Evolutionary conservation across 2,888 invertebrate species (phyloP).

Genomic region (Metopia argyrocephala): DNA sequence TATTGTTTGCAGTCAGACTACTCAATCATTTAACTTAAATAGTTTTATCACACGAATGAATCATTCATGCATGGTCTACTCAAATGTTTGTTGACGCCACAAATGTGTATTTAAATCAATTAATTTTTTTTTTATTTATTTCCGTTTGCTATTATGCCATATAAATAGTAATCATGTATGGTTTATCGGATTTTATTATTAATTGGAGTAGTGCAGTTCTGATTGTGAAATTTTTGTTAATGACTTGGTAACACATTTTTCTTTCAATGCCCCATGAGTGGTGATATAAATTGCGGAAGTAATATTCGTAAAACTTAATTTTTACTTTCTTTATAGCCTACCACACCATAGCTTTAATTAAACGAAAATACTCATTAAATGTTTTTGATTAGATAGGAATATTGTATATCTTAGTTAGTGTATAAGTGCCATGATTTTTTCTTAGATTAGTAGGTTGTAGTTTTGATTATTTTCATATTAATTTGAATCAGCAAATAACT

Average conservation of each 20-base stretch:
- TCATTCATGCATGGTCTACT: constrained; percentile 12
- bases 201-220: not conserved
- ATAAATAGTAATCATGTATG: too few relatives aligned
- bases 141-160: not conserved
- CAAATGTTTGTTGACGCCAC: not conserved
- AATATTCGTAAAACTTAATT: not conserved
- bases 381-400: not conserved
- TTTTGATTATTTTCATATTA: too few relatives aligned
- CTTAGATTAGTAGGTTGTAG: too few relatives aligned
- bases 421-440: too few relatives aligned
- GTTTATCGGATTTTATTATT: not conserved
- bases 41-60: constrained; percentile 30
- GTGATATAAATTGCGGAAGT: not conserved
- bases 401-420: too few relatives aligned
- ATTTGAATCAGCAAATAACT: too few relatives aligned
- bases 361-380: not conserved
- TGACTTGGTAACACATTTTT: not conserved
- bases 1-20: not conserved
- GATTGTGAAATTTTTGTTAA: not conserved
- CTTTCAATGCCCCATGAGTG: not conserved
- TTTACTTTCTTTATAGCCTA: not conserved
- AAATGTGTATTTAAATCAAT: too few relatives aligned
- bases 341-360: not conserved
- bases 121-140: not conserved
- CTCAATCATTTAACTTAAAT: not conserved